Conservation (phyloP, 2,888 invertebrate species). For the Cryptosula pallasiana region DNA sequence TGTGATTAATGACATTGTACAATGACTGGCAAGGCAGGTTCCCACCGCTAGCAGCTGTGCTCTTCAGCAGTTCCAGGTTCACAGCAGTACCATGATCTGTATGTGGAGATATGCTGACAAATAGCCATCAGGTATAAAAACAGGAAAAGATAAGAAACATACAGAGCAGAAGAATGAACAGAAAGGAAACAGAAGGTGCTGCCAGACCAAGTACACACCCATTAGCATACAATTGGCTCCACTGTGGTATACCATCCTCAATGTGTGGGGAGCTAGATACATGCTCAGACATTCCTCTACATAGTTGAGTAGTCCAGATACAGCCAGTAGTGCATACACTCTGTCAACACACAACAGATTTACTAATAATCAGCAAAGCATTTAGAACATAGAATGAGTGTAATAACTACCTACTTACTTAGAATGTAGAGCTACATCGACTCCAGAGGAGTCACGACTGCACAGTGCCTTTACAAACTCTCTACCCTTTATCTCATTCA, state of each 20-base stretch:
- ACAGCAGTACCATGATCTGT: slow-evolving; percentile 76
- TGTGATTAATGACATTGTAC: slow-evolving; percentile 65
- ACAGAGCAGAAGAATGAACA: no score
- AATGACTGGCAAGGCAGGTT: slow-evolving; percentile 58
- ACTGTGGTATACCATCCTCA: slow-evolving; percentile 13
- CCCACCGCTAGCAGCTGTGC: background rate
- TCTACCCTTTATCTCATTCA: slow-evolving; percentile 9
- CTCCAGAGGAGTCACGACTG: background rate
- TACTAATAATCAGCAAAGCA: no score
- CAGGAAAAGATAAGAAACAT: no score
- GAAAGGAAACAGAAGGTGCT: no score
- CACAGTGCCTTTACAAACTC: slow-evolving; percentile 12
- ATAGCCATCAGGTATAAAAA: no score
- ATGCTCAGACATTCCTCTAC: slow-evolving; percentile 13
- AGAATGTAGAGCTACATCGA: slow-evolving; percentile 3
- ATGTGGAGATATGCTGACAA: no score
- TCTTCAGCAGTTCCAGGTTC: slow-evolving; percentile 59
- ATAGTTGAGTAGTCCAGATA: slow-evolving; percentile 2
- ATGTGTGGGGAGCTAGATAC: slow-evolving; percentile 12
- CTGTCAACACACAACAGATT: no score
- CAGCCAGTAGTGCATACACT: slow-evolving; percentile 21
- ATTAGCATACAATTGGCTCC: slow-evolving; percentile 18
- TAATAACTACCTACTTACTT: no score
- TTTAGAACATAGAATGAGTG: no score
- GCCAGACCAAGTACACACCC: no score